Evolutionary conservation across 2,888 invertebrate genomes (phyloP).

Genomic region (Molorchus minor): DNA sequence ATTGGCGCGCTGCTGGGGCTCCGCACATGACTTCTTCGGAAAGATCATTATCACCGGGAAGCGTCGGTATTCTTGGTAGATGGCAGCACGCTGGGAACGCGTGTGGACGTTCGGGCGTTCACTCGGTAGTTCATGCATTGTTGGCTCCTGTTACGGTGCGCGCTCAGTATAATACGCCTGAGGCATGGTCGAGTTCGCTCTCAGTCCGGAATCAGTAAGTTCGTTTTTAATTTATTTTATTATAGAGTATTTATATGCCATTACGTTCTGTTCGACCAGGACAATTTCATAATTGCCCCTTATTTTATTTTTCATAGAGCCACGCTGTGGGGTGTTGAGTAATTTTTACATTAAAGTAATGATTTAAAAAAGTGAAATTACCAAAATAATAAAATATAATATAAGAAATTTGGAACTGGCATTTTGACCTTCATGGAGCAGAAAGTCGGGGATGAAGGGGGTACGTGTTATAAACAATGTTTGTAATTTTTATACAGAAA

Average conservation of each 20-base stretch:
- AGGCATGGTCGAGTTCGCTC: constrained; percentile 44
- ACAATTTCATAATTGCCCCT: no score
- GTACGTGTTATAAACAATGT: no score
- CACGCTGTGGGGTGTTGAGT: no score
- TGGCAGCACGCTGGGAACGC: constrained; percentile 53
- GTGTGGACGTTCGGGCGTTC: constrained; percentile 49
- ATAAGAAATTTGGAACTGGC: no score
- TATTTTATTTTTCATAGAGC: no score
- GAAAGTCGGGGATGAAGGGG: no score
- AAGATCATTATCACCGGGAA: constrained; percentile 57
- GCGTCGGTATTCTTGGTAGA: constrained; percentile 57
- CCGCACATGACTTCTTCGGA: constrained; percentile 55
- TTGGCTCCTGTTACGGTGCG: constrained; percentile 51
- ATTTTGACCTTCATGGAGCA: no score
- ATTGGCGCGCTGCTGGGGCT: no score
- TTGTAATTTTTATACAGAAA: no score
- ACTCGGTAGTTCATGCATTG: constrained; percentile 46
- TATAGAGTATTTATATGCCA: constrained; percentile 20
- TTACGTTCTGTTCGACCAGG: not conserved
- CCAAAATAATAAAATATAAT: no score
- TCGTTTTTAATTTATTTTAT: constrained; percentile 6
- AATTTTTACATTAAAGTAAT: no score
- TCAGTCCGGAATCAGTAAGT: constrained; percentile 34
- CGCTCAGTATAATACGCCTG: constrained; percentile 42
- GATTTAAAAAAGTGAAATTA: no score